Base-by-base conservation (phyloP, 92 coral and sea anemone species). In the Phymanthus crucifer region DNA sequence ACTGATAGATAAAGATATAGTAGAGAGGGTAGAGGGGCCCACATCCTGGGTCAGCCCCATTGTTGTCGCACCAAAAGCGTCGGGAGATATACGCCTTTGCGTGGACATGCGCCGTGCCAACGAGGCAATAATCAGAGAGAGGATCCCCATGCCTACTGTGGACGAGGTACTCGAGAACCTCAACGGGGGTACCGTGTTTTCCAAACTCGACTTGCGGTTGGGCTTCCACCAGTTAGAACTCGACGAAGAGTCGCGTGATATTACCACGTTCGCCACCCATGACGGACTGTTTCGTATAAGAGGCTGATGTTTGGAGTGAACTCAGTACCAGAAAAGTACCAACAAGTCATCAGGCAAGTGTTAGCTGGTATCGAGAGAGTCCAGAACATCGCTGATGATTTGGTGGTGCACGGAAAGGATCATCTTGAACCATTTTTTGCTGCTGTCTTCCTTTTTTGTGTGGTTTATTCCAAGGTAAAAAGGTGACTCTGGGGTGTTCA, bases 401-500 rank as follows among this genome's bases (percentile, higher is more conserved):
- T 78, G 35, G 83, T 78, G 50, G 83, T 78, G 14, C 68, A 76
- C 45, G 80, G 45, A 10, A 70, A 70, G 43, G 33, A 24, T 68
- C 38, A 32, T n/a, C 66, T 24, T 57, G n/a, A 57, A 21, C 66
- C 32, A 57, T 21, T 57, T 57, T 24, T 57, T 57, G 4, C 23
- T 23, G n/a, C 26, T 57, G 19, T 48, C 50, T 46, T 87, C 76
- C 19, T 52, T 78, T 78, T 79, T 89, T 32, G 86, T 89, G 83
- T 78, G 80, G 37, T 89, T 86, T 66, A 86, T 85, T 14, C 76
- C 85, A 36, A 78, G 82, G 65, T 82, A 85, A 47, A 89, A 85
- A 13, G 87, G 87, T 45, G 81, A 67, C 56, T 84, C 89, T 76
- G 74, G 68, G 29, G 9, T 77, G 71, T 77, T 70, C 80, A 84